A percentile compares a stretch with the other conserved stretches of the same genome.
phyloP scores from a whole-genome alignment of 2,888 invertebrate genomes.

The Frankliniella fusca region DNA sequence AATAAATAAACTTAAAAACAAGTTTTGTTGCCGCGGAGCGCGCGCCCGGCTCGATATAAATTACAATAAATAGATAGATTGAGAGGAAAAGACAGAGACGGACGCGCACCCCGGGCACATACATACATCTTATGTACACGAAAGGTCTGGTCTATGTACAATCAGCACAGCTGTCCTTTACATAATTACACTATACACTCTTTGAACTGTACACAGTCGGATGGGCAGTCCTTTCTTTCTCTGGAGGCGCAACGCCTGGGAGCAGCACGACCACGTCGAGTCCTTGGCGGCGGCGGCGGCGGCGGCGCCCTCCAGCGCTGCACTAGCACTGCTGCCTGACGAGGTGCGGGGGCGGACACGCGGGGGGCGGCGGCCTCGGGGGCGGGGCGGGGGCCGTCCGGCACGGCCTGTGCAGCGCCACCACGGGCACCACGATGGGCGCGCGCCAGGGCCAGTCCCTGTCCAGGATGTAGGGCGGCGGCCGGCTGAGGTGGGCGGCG shows the following conservation, averaged over 20 bases:
- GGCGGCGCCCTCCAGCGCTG: not conserved
- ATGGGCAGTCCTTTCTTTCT: not conserved
- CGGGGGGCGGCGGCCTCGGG: not conserved
- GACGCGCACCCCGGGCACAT: conserved; percentile 14
- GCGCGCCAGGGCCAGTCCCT: conserved; percentile 9
- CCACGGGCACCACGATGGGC: conserved; percentile 8
- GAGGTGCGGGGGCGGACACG: not conserved
- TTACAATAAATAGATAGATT: conserved; percentile 20
- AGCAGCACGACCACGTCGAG: not conserved
- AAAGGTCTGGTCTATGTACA: not conserved
- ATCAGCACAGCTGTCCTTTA: conserved; percentile 14
- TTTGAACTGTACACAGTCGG: not conserved
- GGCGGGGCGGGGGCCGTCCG: not conserved
- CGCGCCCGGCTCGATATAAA: conserved; percentile 23
- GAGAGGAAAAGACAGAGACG: conserved; percentile 15
- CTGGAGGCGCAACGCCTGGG: not conserved
- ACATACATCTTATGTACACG: conserved; percentile 21
- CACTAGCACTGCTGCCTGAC: not conserved
- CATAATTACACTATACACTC: conserved; percentile 25
- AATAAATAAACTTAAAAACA: conserved; percentile 23
- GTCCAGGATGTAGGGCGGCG: not conserved
- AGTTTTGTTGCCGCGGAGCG: conserved; percentile 9
- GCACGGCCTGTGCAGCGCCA: conserved; percentile 15
- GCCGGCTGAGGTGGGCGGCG: not conserved
- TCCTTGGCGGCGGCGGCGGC: too few relatives aligned